Evolutionary conservation across 2,797 vertebrate species (phyloP).

Genomic region (Aviceda cuculoides): DNA sequence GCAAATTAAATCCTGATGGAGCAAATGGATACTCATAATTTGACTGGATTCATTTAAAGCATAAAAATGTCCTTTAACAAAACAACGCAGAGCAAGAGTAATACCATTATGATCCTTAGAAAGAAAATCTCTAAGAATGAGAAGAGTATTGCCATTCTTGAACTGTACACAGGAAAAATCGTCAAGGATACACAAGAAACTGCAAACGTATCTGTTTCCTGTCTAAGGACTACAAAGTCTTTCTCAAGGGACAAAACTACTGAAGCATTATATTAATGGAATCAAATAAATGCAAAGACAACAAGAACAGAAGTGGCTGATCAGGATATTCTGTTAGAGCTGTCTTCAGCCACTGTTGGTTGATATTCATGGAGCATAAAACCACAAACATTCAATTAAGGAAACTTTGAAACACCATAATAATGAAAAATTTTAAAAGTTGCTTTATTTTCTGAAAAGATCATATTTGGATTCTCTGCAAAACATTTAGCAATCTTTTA

Average conservation of each 20-base stretch:
- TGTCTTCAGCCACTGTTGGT: neutral
- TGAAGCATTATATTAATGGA: constrained; percentile 2
- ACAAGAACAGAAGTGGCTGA: neutral
- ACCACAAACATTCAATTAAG: neutral
- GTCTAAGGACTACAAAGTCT: constrained; percentile 36
- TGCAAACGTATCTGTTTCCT: constrained; percentile 61
- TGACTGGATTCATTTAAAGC: neutral
- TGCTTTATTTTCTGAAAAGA: neutral
- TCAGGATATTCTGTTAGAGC: neutral
- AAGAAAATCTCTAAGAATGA: constrained; percentile 48
- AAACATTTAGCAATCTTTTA: neutral
- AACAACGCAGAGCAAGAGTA: neutral
- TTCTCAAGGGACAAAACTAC: constrained; percentile 1
- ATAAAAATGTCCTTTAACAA: neutral
- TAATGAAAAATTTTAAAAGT: neutral
- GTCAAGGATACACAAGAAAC: constrained; percentile 54
- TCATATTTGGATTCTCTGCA: neutral
- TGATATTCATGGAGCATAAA: neutral
- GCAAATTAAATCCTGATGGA: neutral
- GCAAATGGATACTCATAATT: neutral
- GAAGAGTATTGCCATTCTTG: constrained; percentile 39
- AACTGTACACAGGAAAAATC: constrained; percentile 66
- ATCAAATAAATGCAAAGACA: constrained; percentile 4
- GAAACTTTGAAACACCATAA: neutral
- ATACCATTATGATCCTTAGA: constrained; percentile 29